These are phyloP conservation scores for Metallyticus violacea DNA, from an alignment of 2,888 invertebrate species.

Conservation along the genomic window DNA sequence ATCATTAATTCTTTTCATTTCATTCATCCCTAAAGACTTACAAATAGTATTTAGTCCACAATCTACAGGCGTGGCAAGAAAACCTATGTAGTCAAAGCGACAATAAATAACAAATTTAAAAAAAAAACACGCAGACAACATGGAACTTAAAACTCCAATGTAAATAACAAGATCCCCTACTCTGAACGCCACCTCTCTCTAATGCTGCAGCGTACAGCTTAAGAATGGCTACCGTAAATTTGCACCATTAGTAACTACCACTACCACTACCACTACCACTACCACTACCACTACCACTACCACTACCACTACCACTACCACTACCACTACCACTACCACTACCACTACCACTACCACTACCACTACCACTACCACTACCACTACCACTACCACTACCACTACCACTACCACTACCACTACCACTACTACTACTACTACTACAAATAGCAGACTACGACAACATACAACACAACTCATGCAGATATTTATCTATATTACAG, in stretches of 20 bases:
- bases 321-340: neutral
- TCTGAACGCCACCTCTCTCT: too few species aligned
- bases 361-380: neutral
- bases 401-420: neutral
- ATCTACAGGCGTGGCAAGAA: too few species aligned
- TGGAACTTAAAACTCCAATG: too few species aligned
- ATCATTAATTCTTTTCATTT: too few species aligned
- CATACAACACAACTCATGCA: neutral
- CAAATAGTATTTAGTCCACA: too few species aligned
- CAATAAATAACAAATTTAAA: too few species aligned
- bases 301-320: neutral
- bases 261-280: neutral
- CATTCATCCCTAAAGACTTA: too few species aligned
- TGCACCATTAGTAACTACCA: neutral
- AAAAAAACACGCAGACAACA: too few species aligned
- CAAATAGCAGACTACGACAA: neutral
- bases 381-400: neutral
- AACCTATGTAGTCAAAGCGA: too few species aligned
- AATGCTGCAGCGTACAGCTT: neutral
- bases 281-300: neutral
- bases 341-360: neutral
- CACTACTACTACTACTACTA: too few species aligned
- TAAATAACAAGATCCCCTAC: too few species aligned
- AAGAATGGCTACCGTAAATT: neutral
- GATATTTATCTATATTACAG: too few species aligned